These are phyloP conservation scores for Cyrtonyx montezumae DNA, from an alignment of 2,113 vertebrate species.

Conservation along the genomic window DNA sequence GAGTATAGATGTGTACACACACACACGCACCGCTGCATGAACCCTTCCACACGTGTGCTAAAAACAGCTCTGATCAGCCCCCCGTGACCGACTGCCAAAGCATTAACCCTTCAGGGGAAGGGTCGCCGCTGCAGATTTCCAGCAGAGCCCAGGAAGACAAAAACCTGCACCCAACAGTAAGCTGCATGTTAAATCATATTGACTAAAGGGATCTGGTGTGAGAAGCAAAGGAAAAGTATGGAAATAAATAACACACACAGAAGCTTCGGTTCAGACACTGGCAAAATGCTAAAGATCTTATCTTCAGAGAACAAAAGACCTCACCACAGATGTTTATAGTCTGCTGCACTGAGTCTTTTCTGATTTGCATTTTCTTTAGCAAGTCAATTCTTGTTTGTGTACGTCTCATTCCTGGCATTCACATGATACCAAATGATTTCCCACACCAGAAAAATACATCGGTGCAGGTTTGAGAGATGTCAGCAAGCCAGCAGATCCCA, in stretches of 20 bases:
- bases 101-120: background rate
- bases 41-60: background rate
- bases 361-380: constrained; percentile 28
- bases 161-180: background rate
- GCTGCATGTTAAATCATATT: accelerated
- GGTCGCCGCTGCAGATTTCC: background rate
- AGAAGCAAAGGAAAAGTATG: background rate
- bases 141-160: background rate
- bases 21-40: background rate
- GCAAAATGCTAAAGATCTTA: constrained; percentile 44
- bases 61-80: background rate
- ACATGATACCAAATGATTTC: background rate
- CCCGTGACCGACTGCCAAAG: background rate
- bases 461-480: background rate
- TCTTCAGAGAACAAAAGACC: constrained; percentile 52
- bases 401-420: constrained; percentile 37
- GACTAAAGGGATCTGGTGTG: constrained; percentile 29
- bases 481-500: background rate
- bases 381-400: constrained; percentile 61
- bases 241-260: constrained; percentile 17
- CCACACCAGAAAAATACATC: background rate
- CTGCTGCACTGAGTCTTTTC: background rate
- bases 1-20: background rate
- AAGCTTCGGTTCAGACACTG: constrained; percentile 28
- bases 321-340: constrained; percentile 51